Conservation (phyloP, 2,113 vertebrate genomes). For the Cynocephalus volans region DNA sequence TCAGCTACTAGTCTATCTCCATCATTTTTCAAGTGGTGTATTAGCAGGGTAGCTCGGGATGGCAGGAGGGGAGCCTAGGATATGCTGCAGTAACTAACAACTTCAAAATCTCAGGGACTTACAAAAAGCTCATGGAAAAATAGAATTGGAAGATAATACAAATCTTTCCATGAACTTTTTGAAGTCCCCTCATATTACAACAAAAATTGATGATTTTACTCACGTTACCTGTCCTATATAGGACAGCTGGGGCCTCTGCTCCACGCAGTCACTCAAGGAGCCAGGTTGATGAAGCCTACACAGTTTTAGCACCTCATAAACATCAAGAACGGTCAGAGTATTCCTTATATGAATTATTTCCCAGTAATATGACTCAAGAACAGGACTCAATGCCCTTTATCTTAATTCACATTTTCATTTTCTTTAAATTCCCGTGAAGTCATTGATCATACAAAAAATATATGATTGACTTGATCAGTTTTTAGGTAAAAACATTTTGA, state of each 20-base stretch:
- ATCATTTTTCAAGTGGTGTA: neutral
- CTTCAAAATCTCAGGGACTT: neutral
- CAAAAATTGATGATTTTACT: neutral
- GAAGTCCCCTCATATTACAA: no score
- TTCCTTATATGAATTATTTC: neutral
- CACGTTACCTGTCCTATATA: accelerated
- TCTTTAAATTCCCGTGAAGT: neutral
- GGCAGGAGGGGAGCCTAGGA: no score
- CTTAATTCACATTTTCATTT: neutral
- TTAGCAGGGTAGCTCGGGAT: accelerated
- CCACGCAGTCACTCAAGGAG: neutral
- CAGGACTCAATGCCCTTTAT: neutral
- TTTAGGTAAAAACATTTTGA: neutral
- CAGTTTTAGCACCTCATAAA: neutral
- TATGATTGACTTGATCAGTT: neutral
- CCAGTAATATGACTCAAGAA: neutral
- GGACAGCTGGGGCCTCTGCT: neutral
- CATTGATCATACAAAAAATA: neutral
- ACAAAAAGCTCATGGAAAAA: no score
- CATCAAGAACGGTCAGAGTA: no score
- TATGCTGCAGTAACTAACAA: neutral
- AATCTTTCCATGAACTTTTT: no score
- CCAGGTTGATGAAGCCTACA: neutral
- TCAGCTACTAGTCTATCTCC: accelerated
- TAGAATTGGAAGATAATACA: no score